A percentile compares a stretch with the other conserved stretches of the same genome.
These are phyloP conservation scores for Orthosia incerta DNA, from an alignment of 2,888 invertebrate genomes.

Conservation along the genomic window DNA sequence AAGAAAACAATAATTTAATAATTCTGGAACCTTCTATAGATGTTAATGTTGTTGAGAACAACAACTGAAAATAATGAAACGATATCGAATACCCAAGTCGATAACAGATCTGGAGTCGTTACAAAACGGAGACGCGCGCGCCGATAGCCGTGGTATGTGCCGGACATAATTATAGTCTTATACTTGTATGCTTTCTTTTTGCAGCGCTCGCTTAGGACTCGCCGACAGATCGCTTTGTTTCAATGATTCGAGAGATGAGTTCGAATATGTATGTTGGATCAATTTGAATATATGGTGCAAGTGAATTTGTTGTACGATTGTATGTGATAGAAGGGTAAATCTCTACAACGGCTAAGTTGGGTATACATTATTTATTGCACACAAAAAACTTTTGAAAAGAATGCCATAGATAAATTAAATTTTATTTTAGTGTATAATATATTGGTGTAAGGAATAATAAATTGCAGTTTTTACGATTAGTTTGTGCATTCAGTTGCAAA, in stretches of 20 bases:
- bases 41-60: neutral
- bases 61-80: constrained; percentile 49
- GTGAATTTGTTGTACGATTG: neutral
- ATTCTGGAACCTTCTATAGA: neutral
- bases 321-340: neutral
- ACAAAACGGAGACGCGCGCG: constrained; percentile 50
- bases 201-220: constrained; percentile 59
- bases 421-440: too few species aligned
- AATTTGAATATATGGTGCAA: neutral
- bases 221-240: constrained; percentile 47
- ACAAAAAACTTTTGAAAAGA: too few species aligned
- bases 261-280: neutral
- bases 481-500: constrained; percentile 6
- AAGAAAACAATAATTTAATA: neutral
- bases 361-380: too few species aligned
- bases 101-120: constrained; percentile 57
- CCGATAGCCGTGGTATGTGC: constrained; percentile 74
- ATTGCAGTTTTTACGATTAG: neutral
- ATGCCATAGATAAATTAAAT: too few species aligned
- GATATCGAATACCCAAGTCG: constrained; percentile 58
- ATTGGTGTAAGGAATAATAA: neutral
- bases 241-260: constrained; percentile 26
- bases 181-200: constrained; percentile 75
- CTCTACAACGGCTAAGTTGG: too few species aligned
- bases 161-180: constrained; percentile 71